A percentile compares a stretch with the other conserved stretches of the same genome.
These are phyloP conservation scores for Drosophila kanekoi DNA, from an alignment of 2,888 invertebrate genomes.

Conservation along the genomic window DNA sequence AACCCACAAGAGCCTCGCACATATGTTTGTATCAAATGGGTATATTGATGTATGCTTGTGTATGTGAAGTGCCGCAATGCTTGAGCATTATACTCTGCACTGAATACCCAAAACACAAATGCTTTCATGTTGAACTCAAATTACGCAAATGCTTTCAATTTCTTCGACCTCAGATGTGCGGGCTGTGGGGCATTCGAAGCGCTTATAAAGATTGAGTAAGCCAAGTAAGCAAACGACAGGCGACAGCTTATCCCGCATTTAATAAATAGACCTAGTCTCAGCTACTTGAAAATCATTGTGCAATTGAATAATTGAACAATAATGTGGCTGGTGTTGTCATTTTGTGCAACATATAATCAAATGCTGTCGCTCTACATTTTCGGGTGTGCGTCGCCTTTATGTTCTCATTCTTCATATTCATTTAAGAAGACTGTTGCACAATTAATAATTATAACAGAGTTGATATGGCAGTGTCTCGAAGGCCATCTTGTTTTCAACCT, in stretches of 20 bases:
- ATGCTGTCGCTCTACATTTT: slow-evolving; percentile 14
- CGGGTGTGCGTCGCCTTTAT: not conserved
- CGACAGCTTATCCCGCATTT: slow-evolving; percentile 59
- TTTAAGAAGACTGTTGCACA: slow-evolving; percentile 9
- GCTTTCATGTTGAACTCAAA: slow-evolving; percentile 55
- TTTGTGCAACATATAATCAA: slow-evolving; percentile 33
- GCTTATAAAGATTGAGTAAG: slow-evolving; percentile 24
- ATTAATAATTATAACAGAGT: not conserved
- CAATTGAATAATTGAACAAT: slow-evolving; percentile 79
- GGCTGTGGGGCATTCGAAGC: too few relatives aligned
- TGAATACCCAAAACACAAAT: slow-evolving; percentile 23
- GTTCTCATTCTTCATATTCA: not conserved
- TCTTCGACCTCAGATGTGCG: slow-evolving; percentile 16
- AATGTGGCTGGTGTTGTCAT: slow-evolving; percentile 38
- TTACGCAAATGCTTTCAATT: slow-evolving; percentile 62
- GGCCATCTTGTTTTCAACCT: too few relatives aligned
- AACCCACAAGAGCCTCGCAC: not conserved
- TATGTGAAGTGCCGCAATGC: slow-evolving; percentile 34
- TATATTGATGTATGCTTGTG: not conserved
- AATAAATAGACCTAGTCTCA: slow-evolving; percentile 53
- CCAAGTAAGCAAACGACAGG: slow-evolving; percentile 35
- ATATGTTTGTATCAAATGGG: not conserved
- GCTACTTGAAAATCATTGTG: slow-evolving; percentile 39
- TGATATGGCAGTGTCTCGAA: too few relatives aligned
- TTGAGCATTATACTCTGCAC: slow-evolving; percentile 27